Evolutionary conservation across 2,888 invertebrate genomes (phyloP), one percentile per base, ranked within the genome.

Genomic region (Scrobipalpa atriplicella): DNA sequence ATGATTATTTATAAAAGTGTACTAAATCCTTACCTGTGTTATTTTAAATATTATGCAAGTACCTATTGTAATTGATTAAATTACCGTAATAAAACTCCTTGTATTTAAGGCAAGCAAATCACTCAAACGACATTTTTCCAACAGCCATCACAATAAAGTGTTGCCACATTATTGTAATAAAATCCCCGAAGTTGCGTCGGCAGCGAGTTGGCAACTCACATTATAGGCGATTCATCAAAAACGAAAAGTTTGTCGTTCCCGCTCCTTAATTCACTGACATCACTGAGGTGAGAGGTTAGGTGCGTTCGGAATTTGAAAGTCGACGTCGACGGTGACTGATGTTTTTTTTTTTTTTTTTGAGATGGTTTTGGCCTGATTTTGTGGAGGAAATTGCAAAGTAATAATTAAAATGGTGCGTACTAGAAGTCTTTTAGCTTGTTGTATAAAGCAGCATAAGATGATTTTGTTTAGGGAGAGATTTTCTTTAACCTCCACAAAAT

Each of bases 191-290:
- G 58, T 58, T 58, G 13, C 9, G 38, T n/a, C 58, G 58, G 38
- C 21, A 29, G 21, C 38, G 16, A 58, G 58, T 36, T 58, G 58
- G 38, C 72, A 81, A 83, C 78, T 82, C 80, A 75, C 83, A 81
- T 86, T 86, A 85, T 77, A 69, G 80, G 83, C 83, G 86, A 87
- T 88, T 87, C 87, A 86, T 87, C 87, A 88, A 81, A 82, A 79
- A 73, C 75, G 70, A 62, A 70, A 71, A 66, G 73, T 83, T 84
- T 78, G 75, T 69, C 80, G 77, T 80, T 84, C 83, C 80, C 81
- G 73, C 80, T 75, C 79, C 77, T 58, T 9, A 18, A 58, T 29
- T 8, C n/a, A 36, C 38, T 19, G 11, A 21, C 36, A 56, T 56
- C 54, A 56, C 13, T 56, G 6, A 56, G 54, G 54, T 56, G 54